Percentiles rank a stretch among this genome's conserved stretches.
Conservation (phyloP, 2,888 invertebrate species). For the Xylophagus ater region DNA sequence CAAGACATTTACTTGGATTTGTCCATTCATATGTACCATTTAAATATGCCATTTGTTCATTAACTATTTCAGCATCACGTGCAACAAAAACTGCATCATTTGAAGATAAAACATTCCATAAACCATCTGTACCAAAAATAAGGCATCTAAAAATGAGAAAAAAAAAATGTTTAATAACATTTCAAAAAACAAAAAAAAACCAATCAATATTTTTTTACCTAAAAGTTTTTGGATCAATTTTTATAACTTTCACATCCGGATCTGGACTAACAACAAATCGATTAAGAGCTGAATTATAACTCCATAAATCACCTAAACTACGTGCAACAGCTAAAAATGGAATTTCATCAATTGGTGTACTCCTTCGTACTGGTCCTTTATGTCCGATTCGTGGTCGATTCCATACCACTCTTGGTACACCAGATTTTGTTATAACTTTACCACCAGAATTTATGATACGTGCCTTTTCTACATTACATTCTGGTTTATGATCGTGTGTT, state of each 20-base stretch:
- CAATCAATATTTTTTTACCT: conserved; percentile 33
- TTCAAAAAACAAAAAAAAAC: conserved; percentile 29
- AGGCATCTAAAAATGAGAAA: conserved; percentile 53
- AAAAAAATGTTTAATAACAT: neutral
- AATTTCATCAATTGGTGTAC: conserved; percentile 85
- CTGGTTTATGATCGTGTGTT: conserved; percentile 93
- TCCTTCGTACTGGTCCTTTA: conserved; percentile 75
- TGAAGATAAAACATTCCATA: conserved; percentile 90
- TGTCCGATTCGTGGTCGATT: conserved; percentile 69
- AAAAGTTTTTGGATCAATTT: conserved; percentile 65
- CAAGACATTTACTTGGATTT: conserved; percentile 85
- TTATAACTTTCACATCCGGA: conserved; percentile 83
- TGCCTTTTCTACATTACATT: conserved; percentile 67
- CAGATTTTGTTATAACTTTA: conserved; percentile 64
- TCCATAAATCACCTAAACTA: conserved; percentile 95
- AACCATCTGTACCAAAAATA: conserved; percentile 91
- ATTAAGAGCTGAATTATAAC: conserved; percentile 81
- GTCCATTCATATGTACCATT: conserved; percentile 50
- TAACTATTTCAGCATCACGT: conserved; percentile 67
- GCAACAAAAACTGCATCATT: conserved; percentile 76
- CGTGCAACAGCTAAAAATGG: conserved; percentile 94
- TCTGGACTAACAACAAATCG: conserved; percentile 96
- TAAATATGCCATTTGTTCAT: conserved; percentile 47
- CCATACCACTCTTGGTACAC: conserved; percentile 96
- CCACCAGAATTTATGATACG: conserved; percentile 75